These are phyloP conservation scores for Drosophila bifasciata DNA, from an alignment of 1,140 invertebrate genomes.

Conservation along the genomic window DNA sequence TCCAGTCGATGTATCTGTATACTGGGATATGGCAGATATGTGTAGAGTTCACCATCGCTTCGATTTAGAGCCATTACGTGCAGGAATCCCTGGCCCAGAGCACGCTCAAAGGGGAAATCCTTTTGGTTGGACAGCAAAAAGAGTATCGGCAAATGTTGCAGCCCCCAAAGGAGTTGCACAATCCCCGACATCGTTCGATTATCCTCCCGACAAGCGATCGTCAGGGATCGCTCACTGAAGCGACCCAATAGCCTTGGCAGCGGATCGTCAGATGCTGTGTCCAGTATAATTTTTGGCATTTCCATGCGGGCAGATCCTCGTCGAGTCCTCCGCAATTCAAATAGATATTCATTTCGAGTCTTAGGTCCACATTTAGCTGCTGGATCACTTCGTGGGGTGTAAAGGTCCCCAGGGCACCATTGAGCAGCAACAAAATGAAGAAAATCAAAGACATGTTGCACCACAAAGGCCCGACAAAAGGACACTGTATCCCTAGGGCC, in stretches of 20 bases:
- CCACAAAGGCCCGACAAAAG: slow-evolving; percentile 16
- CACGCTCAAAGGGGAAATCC: slow-evolving; percentile 9
- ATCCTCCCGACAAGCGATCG: slow-evolving; percentile 16
- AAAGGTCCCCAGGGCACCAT: not conserved
- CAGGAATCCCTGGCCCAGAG: slow-evolving; percentile 10
- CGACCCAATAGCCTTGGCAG: slow-evolving; percentile 11
- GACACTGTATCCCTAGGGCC: slow-evolving; percentile 23
- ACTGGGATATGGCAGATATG: slow-evolving; percentile 24
- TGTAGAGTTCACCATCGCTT: slow-evolving; percentile 3
- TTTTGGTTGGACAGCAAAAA: not conserved
- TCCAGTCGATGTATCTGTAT: slow-evolving; percentile 2
- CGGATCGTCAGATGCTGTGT: rapidly evolving
- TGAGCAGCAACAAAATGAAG: not conserved
- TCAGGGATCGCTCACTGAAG: slow-evolving; percentile 9
- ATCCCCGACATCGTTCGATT: slow-evolving; percentile 3
- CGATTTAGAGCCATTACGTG: slow-evolving; percentile 15
- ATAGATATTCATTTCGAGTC: slow-evolving; percentile 22
- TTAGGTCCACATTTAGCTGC: slow-evolving; percentile 20
- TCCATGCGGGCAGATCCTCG: not conserved
- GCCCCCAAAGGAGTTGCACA: slow-evolving; percentile 23
- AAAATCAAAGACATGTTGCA: slow-evolving; percentile 22
- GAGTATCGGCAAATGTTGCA: slow-evolving; percentile 14
- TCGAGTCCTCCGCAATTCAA: slow-evolving; percentile 3
- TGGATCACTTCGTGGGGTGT: slow-evolving; percentile 12
- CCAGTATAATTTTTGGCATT: slow-evolving; percentile 5